Evolutionary conservation across 2,888 invertebrate genomes (phyloP).

Genomic region (Stenodema calcarata): DNA sequence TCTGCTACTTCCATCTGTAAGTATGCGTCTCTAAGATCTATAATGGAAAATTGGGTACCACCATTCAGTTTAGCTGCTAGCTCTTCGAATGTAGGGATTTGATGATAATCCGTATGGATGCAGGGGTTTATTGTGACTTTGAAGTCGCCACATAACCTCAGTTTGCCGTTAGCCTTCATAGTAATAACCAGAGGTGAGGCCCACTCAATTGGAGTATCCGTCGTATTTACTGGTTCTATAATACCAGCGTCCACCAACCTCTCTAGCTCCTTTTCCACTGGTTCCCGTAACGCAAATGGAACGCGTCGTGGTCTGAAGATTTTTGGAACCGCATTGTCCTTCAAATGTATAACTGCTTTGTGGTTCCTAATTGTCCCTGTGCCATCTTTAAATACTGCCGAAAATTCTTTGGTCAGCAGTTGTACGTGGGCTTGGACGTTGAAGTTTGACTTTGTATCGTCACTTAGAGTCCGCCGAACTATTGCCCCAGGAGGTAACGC

Average conservation of each 20-base stretch:
- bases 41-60: too few relatives aligned
- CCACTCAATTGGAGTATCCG: slow-evolving; percentile 55
- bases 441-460: too few relatives aligned
- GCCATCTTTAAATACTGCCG: too few relatives aligned
- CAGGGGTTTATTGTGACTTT: slow-evolving; percentile 59
- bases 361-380: too few relatives aligned
- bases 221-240: not conserved
- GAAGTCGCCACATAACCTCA: slow-evolving; percentile 60
- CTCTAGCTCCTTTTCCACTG: not conserved
- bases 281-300: not conserved
- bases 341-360: too few relatives aligned
- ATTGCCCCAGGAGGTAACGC: too few relatives aligned
- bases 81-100: not conserved
- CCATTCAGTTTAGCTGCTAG: not conserved
- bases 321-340: too few relatives aligned
- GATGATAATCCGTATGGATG: not conserved
- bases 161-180: slow-evolving; percentile 58
- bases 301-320: not conserved
- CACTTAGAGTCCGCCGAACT: too few relatives aligned
- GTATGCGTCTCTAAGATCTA: too few relatives aligned
- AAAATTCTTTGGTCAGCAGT: too few relatives aligned
- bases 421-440: too few relatives aligned
- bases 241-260: not conserved
- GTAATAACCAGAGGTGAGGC: slow-evolving; percentile 60
- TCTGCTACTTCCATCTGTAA: not conserved